phyloP scores from a whole-genome alignment of 2,797 vertebrate genomes.

The Urocyon cinereoargenteus region DNA sequence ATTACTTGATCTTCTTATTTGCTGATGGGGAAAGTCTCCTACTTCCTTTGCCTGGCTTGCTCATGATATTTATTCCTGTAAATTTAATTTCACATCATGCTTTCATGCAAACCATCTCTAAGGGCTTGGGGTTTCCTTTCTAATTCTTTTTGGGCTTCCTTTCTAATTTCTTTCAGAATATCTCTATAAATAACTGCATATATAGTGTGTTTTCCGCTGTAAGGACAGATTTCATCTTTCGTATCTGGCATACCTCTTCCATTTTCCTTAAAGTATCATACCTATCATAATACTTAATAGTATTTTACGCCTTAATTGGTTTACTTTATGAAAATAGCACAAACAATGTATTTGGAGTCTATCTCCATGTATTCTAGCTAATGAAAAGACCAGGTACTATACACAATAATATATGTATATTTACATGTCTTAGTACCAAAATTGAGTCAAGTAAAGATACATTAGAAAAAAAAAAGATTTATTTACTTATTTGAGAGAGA shows the following conservation, averaged over 20 bases:
- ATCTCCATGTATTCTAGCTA: background rate
- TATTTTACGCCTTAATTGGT: background rate
- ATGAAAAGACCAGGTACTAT: background rate
- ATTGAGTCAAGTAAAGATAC: background rate
- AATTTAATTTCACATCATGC: background rate
- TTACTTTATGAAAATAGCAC: background rate
- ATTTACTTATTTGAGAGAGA: too few relatives aligned
- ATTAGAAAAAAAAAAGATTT: background rate
- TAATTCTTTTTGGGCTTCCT: background rate
- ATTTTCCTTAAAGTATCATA: conserved; percentile 8
- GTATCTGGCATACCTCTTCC: background rate
- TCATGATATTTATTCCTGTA: background rate
- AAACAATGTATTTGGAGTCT: background rate
- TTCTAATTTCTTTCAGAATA: background rate
- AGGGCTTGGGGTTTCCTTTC: background rate
- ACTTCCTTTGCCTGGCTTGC: background rate
- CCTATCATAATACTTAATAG: background rate
- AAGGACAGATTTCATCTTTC: background rate
- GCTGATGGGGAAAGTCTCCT: background rate
- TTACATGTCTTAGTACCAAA: background rate
- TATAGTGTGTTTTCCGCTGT: background rate
- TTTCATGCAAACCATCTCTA: background rate
- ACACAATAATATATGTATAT: background rate
- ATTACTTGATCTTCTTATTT: conserved; percentile 16
- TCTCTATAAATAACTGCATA: background rate